A percentile compares a stretch with the other conserved stretches of the same genome.
Conservation (phyloP, 2,888 invertebrate genomes). For the Petrolisthes manimaculis region DNA sequence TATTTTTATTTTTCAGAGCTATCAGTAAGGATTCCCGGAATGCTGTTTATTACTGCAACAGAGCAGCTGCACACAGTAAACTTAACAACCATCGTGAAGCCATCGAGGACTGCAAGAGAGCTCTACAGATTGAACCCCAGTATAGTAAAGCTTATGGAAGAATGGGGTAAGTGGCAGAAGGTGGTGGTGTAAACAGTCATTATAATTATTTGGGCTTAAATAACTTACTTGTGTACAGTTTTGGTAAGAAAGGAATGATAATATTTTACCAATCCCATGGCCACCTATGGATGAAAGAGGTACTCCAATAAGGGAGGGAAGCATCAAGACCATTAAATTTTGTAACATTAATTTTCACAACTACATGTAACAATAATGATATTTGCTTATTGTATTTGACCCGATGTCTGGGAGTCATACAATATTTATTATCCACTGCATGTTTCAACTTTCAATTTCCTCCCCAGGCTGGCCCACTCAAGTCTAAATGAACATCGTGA, state of each 20-base stretch:
- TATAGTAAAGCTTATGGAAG: constrained; percentile 97
- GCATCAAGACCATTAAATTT: no score
- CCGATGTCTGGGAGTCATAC: neutral
- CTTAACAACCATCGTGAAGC: constrained; percentile 86
- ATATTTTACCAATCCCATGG: no score
- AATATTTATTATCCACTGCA: neutral
- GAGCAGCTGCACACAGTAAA: constrained; percentile 95
- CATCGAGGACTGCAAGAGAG: constrained; percentile 90
- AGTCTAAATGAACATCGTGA: constrained; percentile 85
- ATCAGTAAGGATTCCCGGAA: constrained; percentile 88
- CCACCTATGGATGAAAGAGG: no score
- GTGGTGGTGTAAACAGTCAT: neutral
- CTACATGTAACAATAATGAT: neutral
- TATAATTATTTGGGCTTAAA: neutral
- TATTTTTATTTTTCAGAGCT: constrained; percentile 74
- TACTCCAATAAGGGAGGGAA: no score
- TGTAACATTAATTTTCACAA: neutral
- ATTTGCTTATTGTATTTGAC: neutral
- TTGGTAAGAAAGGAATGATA: neutral
- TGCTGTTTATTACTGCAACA: constrained; percentile 96
- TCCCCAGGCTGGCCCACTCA: constrained; percentile 80
- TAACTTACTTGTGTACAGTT: neutral
- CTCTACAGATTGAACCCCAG: constrained; percentile 87
- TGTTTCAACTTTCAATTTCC: neutral
- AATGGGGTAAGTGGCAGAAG: constrained; percentile 76